phyloP scores from a whole-genome alignment of 2,113 vertebrate genomes.

The Rhombomys opimus region DNA sequence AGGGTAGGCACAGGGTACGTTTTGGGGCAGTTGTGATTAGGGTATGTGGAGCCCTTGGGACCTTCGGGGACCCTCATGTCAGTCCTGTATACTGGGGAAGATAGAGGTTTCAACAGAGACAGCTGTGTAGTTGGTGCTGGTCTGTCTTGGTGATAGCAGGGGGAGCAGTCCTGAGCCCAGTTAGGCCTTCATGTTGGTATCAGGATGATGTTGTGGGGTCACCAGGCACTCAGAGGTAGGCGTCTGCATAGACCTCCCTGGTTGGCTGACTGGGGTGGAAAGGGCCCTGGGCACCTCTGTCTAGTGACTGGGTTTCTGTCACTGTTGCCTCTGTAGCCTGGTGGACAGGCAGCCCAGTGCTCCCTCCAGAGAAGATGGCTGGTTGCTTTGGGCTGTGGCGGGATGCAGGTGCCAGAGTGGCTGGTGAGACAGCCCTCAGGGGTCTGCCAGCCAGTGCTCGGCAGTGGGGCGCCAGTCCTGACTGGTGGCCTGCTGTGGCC shows the following conservation, averaged over 20 bases:
- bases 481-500: background rate
- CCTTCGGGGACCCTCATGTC: background rate
- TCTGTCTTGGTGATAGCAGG: no score
- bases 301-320: background rate
- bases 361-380: background rate
- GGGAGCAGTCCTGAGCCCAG: accelerated
- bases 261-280: background rate
- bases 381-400: background rate
- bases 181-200: background rate
- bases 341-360: background rate
- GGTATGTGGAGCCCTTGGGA: background rate
- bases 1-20: accelerated
- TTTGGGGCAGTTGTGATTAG: no score
- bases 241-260: background rate
- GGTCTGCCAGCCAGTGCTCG: accelerated
- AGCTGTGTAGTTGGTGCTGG: background rate
- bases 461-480: background rate
- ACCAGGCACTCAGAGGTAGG: accelerated
- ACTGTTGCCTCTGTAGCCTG: accelerated
- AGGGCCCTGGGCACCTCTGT: background rate
- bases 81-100: background rate
- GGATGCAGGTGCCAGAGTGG: accelerated
- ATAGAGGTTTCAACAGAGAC: accelerated
- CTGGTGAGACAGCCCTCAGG: background rate
- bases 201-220: background rate